These are phyloP conservation scores for Molossus molossus DNA, from an alignment of 2,797 vertebrate genomes.

Conservation along the genomic window DNA sequence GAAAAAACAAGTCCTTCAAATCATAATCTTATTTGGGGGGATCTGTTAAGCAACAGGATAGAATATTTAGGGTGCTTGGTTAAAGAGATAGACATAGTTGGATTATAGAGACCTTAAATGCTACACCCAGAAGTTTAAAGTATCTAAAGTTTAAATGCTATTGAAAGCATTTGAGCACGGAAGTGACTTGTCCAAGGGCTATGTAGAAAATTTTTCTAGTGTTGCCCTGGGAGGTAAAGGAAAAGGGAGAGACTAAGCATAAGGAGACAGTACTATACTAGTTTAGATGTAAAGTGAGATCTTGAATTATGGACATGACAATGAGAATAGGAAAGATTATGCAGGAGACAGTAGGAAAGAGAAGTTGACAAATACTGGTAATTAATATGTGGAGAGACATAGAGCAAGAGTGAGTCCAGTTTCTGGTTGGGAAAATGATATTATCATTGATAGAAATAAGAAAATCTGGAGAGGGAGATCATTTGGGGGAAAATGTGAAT, in stretches of 20 bases:
- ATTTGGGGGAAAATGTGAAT: neutral
- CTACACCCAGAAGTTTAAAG: neutral
- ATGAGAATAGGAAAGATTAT: constrained; percentile 11
- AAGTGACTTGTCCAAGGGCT: constrained; percentile 24
- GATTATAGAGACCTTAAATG: constrained; percentile 52
- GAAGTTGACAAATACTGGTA: constrained; percentile 41
- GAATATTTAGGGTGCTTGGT: constrained; percentile 1
- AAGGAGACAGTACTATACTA: constrained; percentile 3
- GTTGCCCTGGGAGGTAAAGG: neutral
- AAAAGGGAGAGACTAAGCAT: constrained; percentile 25
- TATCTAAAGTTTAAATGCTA: constrained; percentile 29
- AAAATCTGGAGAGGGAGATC: neutral
- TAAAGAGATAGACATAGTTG: constrained; percentile 9
- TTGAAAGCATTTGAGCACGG: constrained; percentile 50
- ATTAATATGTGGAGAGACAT: neutral
- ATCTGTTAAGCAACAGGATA: neutral
- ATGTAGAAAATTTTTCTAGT: constrained; percentile 54
- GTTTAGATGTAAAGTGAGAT: neutral
- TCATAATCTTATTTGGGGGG: neutral
- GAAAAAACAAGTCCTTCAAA: constrained; percentile 32
- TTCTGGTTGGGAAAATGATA: constrained; percentile 9
- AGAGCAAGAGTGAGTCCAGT: neutral
- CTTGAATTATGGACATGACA: neutral
- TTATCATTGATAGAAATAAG: constrained; percentile 49
- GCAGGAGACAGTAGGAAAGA: neutral